Percentiles rank a stretch among this genome's conserved stretches.
Evolutionary conservation across 2,113 vertebrate genomes (phyloP).

Genomic region (Phrynosoma blainvillii): DNA sequence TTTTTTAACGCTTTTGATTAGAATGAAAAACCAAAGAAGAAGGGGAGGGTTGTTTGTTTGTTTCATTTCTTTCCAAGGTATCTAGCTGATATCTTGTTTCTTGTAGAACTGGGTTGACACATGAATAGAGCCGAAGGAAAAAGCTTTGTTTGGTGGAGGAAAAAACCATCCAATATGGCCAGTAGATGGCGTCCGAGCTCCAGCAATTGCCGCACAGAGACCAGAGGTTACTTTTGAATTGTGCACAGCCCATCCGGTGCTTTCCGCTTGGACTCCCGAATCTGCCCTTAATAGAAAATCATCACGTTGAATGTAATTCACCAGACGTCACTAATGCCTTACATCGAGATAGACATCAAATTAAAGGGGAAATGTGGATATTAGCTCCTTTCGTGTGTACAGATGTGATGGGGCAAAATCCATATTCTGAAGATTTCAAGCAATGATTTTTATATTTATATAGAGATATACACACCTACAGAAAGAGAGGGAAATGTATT

Average conservation of each 20-base stretch:
- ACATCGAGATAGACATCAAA: conserved; percentile 19
- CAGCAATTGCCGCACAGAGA: conserved; percentile 44
- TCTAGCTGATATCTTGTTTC: conserved; percentile 59
- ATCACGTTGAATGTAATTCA: conserved; percentile 63
- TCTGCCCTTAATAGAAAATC: conserved; percentile 41
- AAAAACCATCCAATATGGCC: conserved; percentile 22
- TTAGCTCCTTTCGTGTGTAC: conserved; percentile 3
- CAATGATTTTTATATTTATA: not conserved
- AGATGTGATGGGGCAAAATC: not conserved
- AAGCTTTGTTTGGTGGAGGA: conserved; percentile 18
- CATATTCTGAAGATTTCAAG: not conserved
- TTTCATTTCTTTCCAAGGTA: conserved; percentile 50
- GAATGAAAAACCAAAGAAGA: conserved; percentile 46
- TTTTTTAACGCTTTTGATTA: conserved; percentile 21
- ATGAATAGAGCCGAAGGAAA: not conserved
- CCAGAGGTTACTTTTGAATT: not conserved
- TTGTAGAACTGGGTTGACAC: conserved; percentile 19
- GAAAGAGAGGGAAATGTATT: conserved; percentile 37
- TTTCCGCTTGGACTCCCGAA: conserved; percentile 30
- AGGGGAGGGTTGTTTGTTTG: conserved; percentile 15
- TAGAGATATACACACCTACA: conserved; percentile 7
- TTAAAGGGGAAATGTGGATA: conserved; percentile 26
- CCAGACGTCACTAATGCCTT: conserved; percentile 67
- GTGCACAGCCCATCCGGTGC: not conserved
- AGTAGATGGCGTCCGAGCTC: conserved; percentile 74